A percentile compares a stretch with the other conserved stretches of the same genome.
Evolutionary conservation across 2,113 vertebrate genomes (phyloP).

Genomic region (Pterophyllum scalare): DNA sequence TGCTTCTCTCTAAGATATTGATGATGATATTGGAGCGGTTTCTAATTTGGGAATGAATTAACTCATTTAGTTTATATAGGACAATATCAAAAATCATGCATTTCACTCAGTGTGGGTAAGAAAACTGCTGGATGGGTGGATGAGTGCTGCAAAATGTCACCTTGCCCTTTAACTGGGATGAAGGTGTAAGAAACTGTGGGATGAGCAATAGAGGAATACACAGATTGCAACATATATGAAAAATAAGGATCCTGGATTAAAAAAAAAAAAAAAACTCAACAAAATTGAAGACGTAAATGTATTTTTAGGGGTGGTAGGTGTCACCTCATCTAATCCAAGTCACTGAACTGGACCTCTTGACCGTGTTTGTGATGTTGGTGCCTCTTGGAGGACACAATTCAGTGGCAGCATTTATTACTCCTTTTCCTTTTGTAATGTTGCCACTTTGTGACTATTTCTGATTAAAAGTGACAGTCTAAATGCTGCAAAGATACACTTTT

Average conservation of each 20-base stretch:
- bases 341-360: neutral
- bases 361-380: neutral
- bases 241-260: neutral
- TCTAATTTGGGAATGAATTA: neutral
- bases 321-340: neutral
- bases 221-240: neutral
- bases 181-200: neutral
- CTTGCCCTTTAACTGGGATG: neutral
- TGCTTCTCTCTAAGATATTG: neutral
- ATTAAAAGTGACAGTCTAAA: neutral
- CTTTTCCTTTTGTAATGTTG: neutral
- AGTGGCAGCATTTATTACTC: neutral
- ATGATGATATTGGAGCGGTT: neutral
- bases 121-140: neutral
- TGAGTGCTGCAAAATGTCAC: neutral
- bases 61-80: neutral
- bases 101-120: neutral
- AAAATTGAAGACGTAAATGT: neutral
- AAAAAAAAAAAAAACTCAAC: neutral
- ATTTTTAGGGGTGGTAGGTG: neutral
- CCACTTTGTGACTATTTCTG: neutral
- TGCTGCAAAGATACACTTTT: slow-evolving; percentile 31
- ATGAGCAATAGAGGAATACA: neutral
- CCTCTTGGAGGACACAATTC: neutral
- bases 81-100: neutral